Base-by-base conservation (phyloP, 2,797 vertebrate species). In the Naso thynnoides region DNA sequence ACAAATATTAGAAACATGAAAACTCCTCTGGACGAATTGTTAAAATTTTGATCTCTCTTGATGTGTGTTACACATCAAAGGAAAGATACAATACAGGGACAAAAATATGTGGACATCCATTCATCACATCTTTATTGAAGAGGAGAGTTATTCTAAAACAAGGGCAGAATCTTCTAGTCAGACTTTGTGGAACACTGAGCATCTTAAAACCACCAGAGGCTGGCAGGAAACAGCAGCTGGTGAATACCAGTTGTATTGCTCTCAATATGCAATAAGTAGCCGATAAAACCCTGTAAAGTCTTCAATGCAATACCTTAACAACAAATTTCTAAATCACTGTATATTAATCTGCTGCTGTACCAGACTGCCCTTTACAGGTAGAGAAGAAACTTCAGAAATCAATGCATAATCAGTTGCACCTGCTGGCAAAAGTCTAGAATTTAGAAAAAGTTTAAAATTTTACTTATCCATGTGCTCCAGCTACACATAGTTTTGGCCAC, bases 271-370 rank as follows among this genome's bases (percentile, higher is more conserved):
- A n/a, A n/a, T n/a, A n/a, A n/a, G n/a, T n/a, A n/a, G n/a, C 31
- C 48, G 9, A 3, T 6, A 18, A 47, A 54, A 53, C 15, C 6
- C 16, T 61, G 4, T 26, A 27, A 47, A 41, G 8, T 33, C 24
- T 31, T 5, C 5, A 8, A 10, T 38, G 19, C 45, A 2, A 14
- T 50, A 18, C 31, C 16, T 58, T 21, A 1, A 18, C 21, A 52
- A 14, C 45, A 66, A 21, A 24, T 42, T 1, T 60, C 16, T 19
- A 68, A 59, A 81, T 15, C 24, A 10, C 26, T 18, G 1, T 9
- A 13, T 6, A 47, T 44, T 66, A 66, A 77, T 73, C 49, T 68
- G 56, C 54, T 26, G 21, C 65, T 50, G 8, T 18, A 72, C 55
- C 44, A 49, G 56, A 11, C 45, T 39, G 3, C 9, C 44, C 39